Conservation (phyloP, 2,113 vertebrate genomes). For the Mormyrus lacerda region DNA sequence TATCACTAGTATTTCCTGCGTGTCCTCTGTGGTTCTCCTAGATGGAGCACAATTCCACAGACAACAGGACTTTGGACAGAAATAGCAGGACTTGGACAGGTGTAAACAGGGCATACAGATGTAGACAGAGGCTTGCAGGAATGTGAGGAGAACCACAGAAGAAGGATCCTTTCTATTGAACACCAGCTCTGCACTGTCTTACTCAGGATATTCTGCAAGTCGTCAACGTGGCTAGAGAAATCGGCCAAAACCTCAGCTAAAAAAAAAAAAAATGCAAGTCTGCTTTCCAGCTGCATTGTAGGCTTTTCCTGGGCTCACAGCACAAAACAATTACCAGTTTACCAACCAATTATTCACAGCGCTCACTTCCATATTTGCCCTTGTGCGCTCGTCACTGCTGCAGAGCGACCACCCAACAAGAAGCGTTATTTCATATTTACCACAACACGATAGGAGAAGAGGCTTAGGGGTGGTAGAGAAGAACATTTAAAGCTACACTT, state of each 20-base stretch:
- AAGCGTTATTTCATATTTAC: neutral
- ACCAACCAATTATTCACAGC: constrained; percentile 13
- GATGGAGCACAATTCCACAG: neutral
- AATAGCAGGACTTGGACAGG: constrained; percentile 15
- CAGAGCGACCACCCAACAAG: neutral
- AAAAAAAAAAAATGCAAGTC: constrained; percentile 41
- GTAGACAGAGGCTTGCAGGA: constrained; percentile 44
- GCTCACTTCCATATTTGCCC: constrained; percentile 5
- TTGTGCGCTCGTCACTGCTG: neutral
- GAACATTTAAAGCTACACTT: neutral
- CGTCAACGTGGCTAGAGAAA: constrained; percentile 40
- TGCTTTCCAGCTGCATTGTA: constrained; percentile 50
- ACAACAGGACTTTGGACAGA: neutral
- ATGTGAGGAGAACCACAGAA: constrained; percentile 40
- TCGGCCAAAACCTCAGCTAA: constrained; percentile 50
- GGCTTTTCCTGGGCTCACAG: constrained; percentile 12
- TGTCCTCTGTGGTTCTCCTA: neutral
- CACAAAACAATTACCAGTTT: constrained; percentile 20
- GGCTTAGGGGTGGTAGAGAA: neutral
- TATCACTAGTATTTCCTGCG: neutral
- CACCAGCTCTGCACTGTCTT: constrained; percentile 44
- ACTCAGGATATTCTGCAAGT: constrained; percentile 34
- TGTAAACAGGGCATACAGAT: constrained; percentile 56
- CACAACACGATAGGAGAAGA: neutral
- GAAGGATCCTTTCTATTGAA: constrained; percentile 22